A percentile compares a stretch with the other conserved stretches of the same genome.
These are phyloP conservation scores for Diploptera punctata DNA, from an alignment of 2,888 invertebrate species.

Conservation along the genomic window DNA sequence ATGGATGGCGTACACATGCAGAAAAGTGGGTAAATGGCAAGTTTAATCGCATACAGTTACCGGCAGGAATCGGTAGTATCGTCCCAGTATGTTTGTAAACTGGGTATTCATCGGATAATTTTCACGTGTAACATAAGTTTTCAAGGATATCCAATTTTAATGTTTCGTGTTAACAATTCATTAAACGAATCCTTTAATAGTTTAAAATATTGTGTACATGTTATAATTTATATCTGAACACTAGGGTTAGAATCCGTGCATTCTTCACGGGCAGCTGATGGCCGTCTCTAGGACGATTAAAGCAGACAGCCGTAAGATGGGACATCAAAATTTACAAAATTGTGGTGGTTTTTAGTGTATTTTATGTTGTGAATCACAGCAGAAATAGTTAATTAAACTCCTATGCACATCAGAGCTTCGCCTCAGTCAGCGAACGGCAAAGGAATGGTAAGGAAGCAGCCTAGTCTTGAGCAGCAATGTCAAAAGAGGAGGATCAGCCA, in stretches of 20 bases:
- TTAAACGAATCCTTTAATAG: slow-evolving; percentile 1
- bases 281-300: slow-evolving; percentile 49
- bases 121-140: slow-evolving; percentile 54
- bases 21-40: not conserved
- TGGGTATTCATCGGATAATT: slow-evolving; percentile 53
- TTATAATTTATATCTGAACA: slow-evolving; percentile 47
- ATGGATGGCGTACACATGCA: slow-evolving; percentile 16
- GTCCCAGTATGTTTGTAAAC: slow-evolving; percentile 60
- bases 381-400: slow-evolving; percentile 21
- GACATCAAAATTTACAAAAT: slow-evolving; percentile 38
- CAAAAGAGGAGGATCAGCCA: slow-evolving; percentile 45
- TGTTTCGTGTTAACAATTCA: slow-evolving; percentile 22
- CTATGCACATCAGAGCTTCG: not conserved
- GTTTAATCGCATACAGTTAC: slow-evolving; percentile 42
- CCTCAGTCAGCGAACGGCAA: not conserved
- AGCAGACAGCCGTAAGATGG: slow-evolving; percentile 45
- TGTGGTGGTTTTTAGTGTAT: slow-evolving; percentile 14
- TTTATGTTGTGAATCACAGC: slow-evolving; percentile 10
- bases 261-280: slow-evolving; percentile 55
- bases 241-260: slow-evolving; percentile 56
- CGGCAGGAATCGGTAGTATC: slow-evolving; percentile 55
- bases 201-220: slow-evolving; percentile 21
- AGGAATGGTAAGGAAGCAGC: slow-evolving; percentile 24
- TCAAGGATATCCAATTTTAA: slow-evolving; percentile 33
- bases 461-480: slow-evolving; percentile 35